phyloP scores from a whole-genome alignment of 1,140 invertebrate species.

The Hyphantria cunea region DNA sequence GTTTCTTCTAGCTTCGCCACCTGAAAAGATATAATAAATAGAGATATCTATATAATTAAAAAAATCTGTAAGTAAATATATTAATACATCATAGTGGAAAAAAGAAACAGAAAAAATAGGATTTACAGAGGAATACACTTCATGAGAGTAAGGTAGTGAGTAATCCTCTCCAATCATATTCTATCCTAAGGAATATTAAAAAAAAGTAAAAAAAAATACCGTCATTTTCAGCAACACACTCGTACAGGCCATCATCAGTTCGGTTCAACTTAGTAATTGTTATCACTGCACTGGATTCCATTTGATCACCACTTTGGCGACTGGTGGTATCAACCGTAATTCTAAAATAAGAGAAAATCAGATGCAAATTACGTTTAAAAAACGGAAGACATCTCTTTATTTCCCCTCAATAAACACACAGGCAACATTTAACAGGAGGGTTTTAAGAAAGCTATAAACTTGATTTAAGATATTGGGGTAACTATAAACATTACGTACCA shows the following conservation, averaged over 20 bases:
- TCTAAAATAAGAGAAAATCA: conserved; percentile 54
- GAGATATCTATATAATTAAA: background rate
- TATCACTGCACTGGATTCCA: conserved; percentile 85
- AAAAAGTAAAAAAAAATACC: conserved; percentile 56
- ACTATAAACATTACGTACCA: background rate
- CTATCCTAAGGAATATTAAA: too few species aligned
- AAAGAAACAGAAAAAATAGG: too few species aligned
- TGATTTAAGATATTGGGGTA: conserved; percentile 3
- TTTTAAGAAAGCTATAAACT: conserved; percentile 6
- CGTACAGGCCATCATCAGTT: conserved; percentile 93
- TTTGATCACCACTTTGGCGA: conserved; percentile 81
- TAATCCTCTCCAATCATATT: too few species aligned
- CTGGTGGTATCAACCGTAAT: conserved; percentile 81
- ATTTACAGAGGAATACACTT: too few species aligned
- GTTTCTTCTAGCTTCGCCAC: conserved; percentile 87
- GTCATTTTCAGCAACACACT: conserved; percentile 91
- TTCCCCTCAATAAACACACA: background rate
- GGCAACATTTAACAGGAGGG: background rate
- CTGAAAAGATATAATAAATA: conserved; percentile 35
- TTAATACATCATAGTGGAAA: too few species aligned
- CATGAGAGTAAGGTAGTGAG: too few species aligned
- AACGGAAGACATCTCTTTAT: conserved; percentile 10
- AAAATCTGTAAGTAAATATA: too few species aligned
- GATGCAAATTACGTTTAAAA: conserved; percentile 19
- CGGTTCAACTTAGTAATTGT: conserved; percentile 84